Conservation (phyloP, 2,113 vertebrate species). For the Bolborhynchus lineola region DNA sequence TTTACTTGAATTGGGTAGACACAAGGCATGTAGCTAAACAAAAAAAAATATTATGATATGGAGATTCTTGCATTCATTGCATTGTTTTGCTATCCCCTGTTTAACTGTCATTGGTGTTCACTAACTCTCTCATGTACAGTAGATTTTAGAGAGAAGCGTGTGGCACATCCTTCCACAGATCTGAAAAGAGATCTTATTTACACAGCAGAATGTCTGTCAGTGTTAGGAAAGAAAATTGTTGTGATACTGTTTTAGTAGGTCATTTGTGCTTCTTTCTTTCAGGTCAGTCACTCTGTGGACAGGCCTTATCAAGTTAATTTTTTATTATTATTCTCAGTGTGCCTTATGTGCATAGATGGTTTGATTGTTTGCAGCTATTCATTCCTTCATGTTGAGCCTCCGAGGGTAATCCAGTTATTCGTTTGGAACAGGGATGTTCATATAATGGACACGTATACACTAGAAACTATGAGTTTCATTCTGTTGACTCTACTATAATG, state of each 20-base stretch:
- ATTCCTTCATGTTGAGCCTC: neutral
- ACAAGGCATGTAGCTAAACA: neutral
- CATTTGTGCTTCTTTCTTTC: accelerated
- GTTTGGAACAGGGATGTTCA: neutral
- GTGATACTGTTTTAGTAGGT: neutral
- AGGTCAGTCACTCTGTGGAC: neutral
- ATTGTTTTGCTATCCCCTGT: neutral
- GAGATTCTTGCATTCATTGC: neutral
- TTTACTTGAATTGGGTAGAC: neutral
- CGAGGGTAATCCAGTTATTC: neutral
- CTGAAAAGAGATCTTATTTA: neutral
- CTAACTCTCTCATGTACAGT: neutral
- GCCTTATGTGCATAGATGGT: neutral
- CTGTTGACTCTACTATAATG: neutral
- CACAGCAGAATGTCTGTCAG: neutral
- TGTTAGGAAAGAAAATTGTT: neutral
- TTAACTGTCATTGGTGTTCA: neutral
- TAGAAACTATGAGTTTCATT: neutral
- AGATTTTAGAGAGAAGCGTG: neutral
- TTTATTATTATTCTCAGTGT: neutral
- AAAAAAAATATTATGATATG: neutral
- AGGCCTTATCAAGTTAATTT: neutral
- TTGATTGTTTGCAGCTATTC: neutral
- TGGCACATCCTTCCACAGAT: neutral
- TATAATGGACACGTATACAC: neutral